phyloP scores from a whole-genome alignment of 2,797 vertebrate genomes.

The Chrosomus eos region DNA sequence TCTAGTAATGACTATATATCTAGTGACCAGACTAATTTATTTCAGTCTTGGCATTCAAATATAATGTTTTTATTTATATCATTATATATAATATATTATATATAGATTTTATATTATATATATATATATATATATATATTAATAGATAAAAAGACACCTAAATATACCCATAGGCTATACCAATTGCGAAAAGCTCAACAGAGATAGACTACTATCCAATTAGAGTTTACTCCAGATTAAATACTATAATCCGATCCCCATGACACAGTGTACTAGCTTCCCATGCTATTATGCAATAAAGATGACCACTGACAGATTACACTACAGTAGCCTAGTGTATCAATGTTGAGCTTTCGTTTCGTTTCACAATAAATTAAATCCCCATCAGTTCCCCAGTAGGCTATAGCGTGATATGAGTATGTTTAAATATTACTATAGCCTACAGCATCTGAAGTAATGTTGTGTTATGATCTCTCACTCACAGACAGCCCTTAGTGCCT shows the following conservation, averaged over 20 bases:
- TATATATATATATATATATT: no score
- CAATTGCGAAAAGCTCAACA: slow-evolving; percentile 33
- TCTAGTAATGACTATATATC: neutral
- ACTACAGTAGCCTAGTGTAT: slow-evolving; percentile 7
- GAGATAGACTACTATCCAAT: slow-evolving; percentile 66
- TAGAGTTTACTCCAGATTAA: slow-evolving; percentile 77
- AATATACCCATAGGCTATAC: neutral
- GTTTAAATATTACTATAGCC: neutral
- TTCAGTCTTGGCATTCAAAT: no score
- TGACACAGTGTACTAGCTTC: slow-evolving; percentile 69
- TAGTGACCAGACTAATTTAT: no score
- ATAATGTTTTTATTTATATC: no score
- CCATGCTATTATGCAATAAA: slow-evolving; percentile 73
- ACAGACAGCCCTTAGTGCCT: slow-evolving; percentile 96
- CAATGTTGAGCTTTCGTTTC: slow-evolving; percentile 25
- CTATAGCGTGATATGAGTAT: neutral
- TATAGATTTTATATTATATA: no score
- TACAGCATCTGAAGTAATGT: neutral
- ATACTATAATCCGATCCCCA: slow-evolving; percentile 77
- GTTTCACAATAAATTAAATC: neutral
- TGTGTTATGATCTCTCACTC: slow-evolving; percentile 59
- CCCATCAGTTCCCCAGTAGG: neutral
- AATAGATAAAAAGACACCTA: neutral
- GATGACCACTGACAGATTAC: slow-evolving; percentile 64
- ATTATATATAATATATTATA: no score